Evolutionary conservation across 2,113 vertebrate genomes (phyloP).

Genomic region (Meriones unguiculatus): DNA sequence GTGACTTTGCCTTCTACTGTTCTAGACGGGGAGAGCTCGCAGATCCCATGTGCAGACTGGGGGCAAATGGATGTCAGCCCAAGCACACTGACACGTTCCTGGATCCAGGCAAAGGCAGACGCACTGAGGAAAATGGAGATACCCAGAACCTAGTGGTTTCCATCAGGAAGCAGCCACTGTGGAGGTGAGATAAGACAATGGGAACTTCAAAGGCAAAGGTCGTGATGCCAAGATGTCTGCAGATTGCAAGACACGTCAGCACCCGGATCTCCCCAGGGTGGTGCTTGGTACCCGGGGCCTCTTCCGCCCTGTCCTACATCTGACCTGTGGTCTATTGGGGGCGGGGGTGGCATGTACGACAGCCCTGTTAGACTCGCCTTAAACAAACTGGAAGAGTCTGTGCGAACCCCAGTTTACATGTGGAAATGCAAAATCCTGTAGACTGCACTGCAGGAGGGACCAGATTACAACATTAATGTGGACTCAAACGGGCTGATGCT

Average conservation of each 20-base stretch:
- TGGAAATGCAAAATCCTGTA: neutral
- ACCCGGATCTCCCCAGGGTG: neutral
- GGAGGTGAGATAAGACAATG: neutral
- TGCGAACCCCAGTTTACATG: neutral
- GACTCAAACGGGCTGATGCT: neutral
- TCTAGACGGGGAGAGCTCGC: neutral
- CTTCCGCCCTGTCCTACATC: neutral
- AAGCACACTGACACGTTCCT: neutral
- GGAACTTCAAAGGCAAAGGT: constrained; percentile 48
- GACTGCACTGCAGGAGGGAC: neutral
- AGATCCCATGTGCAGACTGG: neutral
- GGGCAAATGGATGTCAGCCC: neutral
- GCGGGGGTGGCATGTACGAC: neutral
- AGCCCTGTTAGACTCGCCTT: neutral
- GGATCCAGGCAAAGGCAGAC: neutral
- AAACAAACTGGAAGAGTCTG: neutral
- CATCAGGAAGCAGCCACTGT: neutral
- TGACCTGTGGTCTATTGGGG: neutral
- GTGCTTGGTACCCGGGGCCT: rapidly evolving
- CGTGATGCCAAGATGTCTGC: constrained; percentile 72
- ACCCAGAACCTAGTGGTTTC: neutral
- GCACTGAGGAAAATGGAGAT: neutral
- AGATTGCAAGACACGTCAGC: neutral
- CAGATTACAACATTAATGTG: no score
- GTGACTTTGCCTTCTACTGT: neutral